Evolutionary conservation across 2,888 invertebrate species (phyloP), one percentile per base, ranked within the genome.

Genomic region (Bhutanitis thaidina): DNA sequence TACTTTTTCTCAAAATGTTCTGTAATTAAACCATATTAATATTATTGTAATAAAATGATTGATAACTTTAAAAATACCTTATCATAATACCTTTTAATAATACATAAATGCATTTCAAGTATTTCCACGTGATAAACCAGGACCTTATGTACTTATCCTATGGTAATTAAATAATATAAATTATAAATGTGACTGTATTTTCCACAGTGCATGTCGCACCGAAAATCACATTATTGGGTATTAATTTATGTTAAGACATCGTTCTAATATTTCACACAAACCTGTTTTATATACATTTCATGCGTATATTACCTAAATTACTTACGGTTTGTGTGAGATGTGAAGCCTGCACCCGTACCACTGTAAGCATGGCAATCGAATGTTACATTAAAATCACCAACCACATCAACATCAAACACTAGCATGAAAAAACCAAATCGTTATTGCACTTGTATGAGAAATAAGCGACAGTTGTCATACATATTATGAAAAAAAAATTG

Each of bases 191-290:
- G 59, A 64, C 63, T 69, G 68, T 71, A 70, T 71, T 67, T 71
- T 75, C 71, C 80, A 80, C 86, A 79, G 86, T 82, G 87, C 87
- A 88, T 87, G 87, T 83, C 67, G 81, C 87, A 86, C 86, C 77
- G 70, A 78, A 71, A 71, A 71, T 77, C 80, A 85, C 83, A 77
- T 71, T 76, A 68, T 74, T 79, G 68, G 69, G 67, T 76, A 57
- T 73, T 68, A 66, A 70, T 72, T 72, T 77, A 69, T 77, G 69
- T 77, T 77, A 61, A 61, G 52, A 64, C 69, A 71, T 67, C 39
- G 30, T 35, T 70, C 63, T 66, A 57, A 53, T 55, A 57, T 77
- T 76, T 77, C 72, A 67, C 76, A 74, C 74, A 76, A 83, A 80
- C 71, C 49, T 52, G 50, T 30, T 43, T 20, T 14, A 8, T n/a